Evolutionary conservation across 2,113 vertebrate genomes (phyloP).

Genomic region (Otis tarda): DNA sequence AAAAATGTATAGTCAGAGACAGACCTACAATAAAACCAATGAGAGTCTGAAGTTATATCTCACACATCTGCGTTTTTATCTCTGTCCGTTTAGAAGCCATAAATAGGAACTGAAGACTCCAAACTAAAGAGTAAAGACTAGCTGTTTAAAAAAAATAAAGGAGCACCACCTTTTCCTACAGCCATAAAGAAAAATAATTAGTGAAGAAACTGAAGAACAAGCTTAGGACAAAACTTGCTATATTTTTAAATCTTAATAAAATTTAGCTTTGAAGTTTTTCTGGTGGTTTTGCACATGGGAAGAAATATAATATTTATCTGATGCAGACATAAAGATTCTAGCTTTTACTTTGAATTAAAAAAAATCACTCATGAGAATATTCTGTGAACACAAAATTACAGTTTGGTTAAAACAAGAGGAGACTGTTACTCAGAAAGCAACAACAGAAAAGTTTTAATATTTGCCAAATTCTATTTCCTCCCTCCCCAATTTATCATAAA

Average conservation of each 20-base stretch:
- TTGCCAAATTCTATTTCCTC: not conserved
- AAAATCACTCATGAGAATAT: not conserved
- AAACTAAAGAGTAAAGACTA: not conserved
- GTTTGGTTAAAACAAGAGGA: not conserved
- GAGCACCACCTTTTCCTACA: not conserved
- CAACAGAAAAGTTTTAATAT: not conserved
- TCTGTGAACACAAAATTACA: not conserved
- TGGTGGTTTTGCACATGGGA: not conserved
- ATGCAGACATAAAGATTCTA: not conserved
- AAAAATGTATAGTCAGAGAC: not conserved
- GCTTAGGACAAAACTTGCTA: not conserved
- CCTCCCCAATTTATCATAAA: not conserved
- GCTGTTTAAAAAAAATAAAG: not conserved
- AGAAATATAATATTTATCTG: not conserved
- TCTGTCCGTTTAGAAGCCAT: not conserved
- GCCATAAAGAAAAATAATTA: not conserved
- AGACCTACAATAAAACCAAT: not conserved
- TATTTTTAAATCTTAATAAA: not conserved
- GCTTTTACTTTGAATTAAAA: not conserved
- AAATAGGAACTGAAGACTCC: not conserved
- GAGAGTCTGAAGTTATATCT: not conserved
- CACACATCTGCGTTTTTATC: not conserved
- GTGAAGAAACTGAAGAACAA: not conserved
- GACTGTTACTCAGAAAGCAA: not conserved
- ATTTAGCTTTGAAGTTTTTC: not conserved